Base-by-base conservation (phyloP, 1,140 invertebrate genomes). In the Sycophila sp. region DNA sequence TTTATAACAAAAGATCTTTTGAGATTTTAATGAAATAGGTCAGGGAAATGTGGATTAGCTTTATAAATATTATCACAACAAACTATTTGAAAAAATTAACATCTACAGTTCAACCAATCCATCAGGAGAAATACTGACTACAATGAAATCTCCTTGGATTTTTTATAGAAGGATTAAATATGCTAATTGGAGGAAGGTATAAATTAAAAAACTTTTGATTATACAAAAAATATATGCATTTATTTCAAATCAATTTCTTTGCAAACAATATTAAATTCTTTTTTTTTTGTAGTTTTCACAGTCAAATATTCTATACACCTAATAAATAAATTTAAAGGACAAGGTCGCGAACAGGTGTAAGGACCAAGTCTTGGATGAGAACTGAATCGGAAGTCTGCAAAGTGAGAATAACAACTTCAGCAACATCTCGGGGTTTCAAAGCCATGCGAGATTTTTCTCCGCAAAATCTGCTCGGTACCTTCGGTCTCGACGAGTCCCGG, bases 401-500 rank as follows among this genome's bases (percentile, higher is more conserved):
- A 1, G 86, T 84, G 77, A 91, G 8, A 87, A 73, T 2, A 11
- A 90, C 83, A 2, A 87, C 85, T 73, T 91, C 86, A 0, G 87
- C 87, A 2, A 91, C 83, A 49, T 90, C 89, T 7, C 80, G 73
- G 0, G 80, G 87, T 80, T 77, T 84, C 74, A 86, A 81, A 47
- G 82, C 78, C 11, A 84, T 80, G 65, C 81, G 74, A 15, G 77
- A 75, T 34, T 75, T 76, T 64, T 81, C 80, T 36, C 77, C n/a
- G 76, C 34, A 70, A 24, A 66, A 24, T 81, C 74, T 11, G 80
- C 71, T 55, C 75, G 62, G 83, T 82, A 73, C 90, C 87, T 38
- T 88, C 86, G 7, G 88, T 91, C 22, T 86, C 83, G 5, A 91
- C 88, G 10, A 89, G 78, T 1, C 90, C 90, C 0, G 90, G 90